These are phyloP conservation scores for Maniola jurtina DNA, from an alignment of 1,140 invertebrate genomes.

Conservation along the genomic window DNA sequence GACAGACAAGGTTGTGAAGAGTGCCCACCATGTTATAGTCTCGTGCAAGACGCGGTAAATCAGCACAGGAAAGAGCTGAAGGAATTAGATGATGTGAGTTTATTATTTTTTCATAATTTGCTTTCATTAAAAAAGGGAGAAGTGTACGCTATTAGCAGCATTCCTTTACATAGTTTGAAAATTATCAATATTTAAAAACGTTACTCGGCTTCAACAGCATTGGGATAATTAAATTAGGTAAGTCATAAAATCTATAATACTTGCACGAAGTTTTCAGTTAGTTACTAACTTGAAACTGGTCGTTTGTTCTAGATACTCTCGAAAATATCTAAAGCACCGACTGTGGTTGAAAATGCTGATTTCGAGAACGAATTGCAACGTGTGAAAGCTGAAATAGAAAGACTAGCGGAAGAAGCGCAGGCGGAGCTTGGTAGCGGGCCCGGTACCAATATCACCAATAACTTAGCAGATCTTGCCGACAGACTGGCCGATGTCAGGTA, in stretches of 20 bases:
- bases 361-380: conserved; percentile 88
- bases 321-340: conserved; percentile 86
- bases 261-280: too few relatives aligned
- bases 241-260: too few relatives aligned
- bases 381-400: conserved; percentile 85
- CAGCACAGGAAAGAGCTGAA: conserved; percentile 87
- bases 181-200: too few relatives aligned
- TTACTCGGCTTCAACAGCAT: too few relatives aligned
- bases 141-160: too few relatives aligned
- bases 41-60: conserved; percentile 93
- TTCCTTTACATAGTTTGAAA: too few relatives aligned
- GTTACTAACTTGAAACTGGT: neutral
- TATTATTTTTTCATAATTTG: neutral
- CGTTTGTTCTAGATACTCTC: conserved; percentile 50
- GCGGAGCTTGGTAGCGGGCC: conserved; percentile 81
- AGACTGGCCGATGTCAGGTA: conserved; percentile 82
- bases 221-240: neutral
- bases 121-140: too few relatives aligned
- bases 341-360: conserved; percentile 90
- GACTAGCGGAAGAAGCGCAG: conserved; percentile 85
- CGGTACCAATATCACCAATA: conserved; percentile 82
- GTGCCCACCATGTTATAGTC: conserved; percentile 95
- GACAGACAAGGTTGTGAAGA: conserved; percentile 90
- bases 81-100: conserved; percentile 83
- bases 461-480: conserved; percentile 83